Evolutionary conservation across 37 sponge, comb jelly and placozoan species (phyloP), one percentile per base, ranked within the genome.

Genomic region (Halisarca cf. caerulea): DNA sequence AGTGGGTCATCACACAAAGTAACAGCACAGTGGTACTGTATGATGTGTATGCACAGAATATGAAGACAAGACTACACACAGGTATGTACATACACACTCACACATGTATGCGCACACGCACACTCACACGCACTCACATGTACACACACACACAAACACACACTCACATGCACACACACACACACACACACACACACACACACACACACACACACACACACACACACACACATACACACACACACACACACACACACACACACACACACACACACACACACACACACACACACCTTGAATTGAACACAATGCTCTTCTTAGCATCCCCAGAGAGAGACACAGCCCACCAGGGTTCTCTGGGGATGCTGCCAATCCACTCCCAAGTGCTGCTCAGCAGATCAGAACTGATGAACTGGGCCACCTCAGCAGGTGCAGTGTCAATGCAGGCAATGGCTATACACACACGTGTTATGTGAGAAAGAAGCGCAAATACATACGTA

Each of bases 171-270:
- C 35, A 27, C 30, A 68, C 69, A 68, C 69, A 68, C 69, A 68
- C 69, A 68, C 69, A 68, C 69, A 68, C 35, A 30, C 35, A 68
- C 69, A 68, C 34, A 68, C 69, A 68, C 34, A 68, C 69, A 68
- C 69, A 68, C 69, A 68, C 69, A 68, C 69, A 66, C 69, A 66
- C 74, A 72, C 40, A 72, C 74, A 72, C 74, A 72, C 64, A 62
- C 64, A 62, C 64, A 62, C 64, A 62, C 64, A 62, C 64, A 62
- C 30, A 27, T 15, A 62, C 64, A 62, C 64, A 62, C 64, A 62
- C 64, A 27, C 30, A 27, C 30, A 27, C 64, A 27, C 64, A 62
- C 64, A 62, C 64, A 62, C 30, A 68, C 35, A 27, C 30, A 68
- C 69, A 68, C 69, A 68, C 69, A 68, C 69, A 68, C 69, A 68